A percentile compares a stretch with the other conserved stretches of the same genome.
Evolutionary conservation across 2,888 invertebrate genomes (phyloP).

Genomic region (Polyommatus icarus): DNA sequence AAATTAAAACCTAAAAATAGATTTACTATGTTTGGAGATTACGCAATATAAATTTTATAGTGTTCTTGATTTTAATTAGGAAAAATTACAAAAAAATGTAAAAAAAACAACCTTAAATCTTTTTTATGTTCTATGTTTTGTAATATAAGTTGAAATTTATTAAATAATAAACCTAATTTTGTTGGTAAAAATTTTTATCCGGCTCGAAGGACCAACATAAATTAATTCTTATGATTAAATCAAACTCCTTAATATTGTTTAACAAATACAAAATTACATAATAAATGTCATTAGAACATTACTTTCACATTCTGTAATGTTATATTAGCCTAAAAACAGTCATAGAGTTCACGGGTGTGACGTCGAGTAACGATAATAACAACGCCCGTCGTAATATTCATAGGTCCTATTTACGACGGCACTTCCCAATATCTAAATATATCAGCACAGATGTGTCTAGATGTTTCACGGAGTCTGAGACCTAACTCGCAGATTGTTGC

Average conservation of each 20-base stretch:
- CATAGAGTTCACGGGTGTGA: neutral
- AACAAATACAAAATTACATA: neutral
- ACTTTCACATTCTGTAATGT: neutral
- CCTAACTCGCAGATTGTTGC: conserved; percentile 6
- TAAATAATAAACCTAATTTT: neutral
- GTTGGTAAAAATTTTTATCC: neutral
- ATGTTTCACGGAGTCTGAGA: conserved; percentile 8
- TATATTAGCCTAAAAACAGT: neutral
- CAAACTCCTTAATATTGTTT: neutral
- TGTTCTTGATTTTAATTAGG: neutral
- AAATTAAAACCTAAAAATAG: conserved; percentile 5
- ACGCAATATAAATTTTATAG: conserved; percentile 1
- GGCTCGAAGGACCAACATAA: neutral
- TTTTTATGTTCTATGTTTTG: neutral
- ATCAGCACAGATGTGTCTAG: conserved; percentile 3
- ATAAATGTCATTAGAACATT: neutral
- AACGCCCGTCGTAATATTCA: neutral
- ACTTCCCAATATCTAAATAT: conserved; percentile 15
- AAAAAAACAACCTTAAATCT: neutral
- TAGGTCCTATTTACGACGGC: neutral
- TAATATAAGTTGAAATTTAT: neutral
- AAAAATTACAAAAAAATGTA: neutral
- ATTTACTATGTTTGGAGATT: neutral
- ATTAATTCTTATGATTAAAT: neutral
- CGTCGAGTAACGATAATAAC: neutral